Percentiles rank a stretch among this genome's conserved stretches.
phyloP scores from a whole-genome alignment of 2,888 invertebrate genomes.

The Euplagia quadripunctaria region DNA sequence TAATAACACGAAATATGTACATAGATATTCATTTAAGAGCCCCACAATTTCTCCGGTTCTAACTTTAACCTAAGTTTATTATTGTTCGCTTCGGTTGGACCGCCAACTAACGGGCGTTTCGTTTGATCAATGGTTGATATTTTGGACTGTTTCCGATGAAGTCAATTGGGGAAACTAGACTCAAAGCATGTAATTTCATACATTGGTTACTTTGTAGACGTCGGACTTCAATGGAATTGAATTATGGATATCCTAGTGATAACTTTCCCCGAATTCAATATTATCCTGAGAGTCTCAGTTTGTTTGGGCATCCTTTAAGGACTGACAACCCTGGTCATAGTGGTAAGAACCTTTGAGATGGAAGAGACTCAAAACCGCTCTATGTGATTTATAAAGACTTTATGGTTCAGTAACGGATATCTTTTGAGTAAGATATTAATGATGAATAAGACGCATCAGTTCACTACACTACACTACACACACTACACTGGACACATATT shows the following conservation, averaged over 20 bases:
- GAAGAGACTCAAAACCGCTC: too few relatives aligned
- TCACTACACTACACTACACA: too few relatives aligned
- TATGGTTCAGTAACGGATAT: too few relatives aligned
- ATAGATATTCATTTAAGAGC: neutral
- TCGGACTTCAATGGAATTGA: neutral
- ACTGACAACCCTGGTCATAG: neutral
- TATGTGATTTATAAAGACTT: neutral
- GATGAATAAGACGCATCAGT: too few relatives aligned
- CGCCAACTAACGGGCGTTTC: constrained; percentile 6
- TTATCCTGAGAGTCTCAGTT: neutral
- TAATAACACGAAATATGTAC: neutral
- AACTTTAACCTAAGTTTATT: constrained; percentile 17
- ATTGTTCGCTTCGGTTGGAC: constrained; percentile 19
- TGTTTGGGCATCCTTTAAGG: neutral
- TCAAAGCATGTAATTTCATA: constrained; percentile 16
- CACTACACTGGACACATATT: too few relatives aligned
- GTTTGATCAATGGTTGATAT: constrained; percentile 32
- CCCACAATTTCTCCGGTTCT: neutral
- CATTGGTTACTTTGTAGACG: constrained; percentile 10
- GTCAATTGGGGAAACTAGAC: constrained; percentile 7
- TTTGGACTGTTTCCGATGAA: constrained; percentile 4
- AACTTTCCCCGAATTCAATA: neutral
- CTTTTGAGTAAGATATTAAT: too few relatives aligned
- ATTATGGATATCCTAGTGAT: neutral
- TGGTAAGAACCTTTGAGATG: neutral